These are phyloP conservation scores for Acromyrmex charruanus DNA, from an alignment of 1,140 invertebrate genomes.

Conservation along the genomic window DNA sequence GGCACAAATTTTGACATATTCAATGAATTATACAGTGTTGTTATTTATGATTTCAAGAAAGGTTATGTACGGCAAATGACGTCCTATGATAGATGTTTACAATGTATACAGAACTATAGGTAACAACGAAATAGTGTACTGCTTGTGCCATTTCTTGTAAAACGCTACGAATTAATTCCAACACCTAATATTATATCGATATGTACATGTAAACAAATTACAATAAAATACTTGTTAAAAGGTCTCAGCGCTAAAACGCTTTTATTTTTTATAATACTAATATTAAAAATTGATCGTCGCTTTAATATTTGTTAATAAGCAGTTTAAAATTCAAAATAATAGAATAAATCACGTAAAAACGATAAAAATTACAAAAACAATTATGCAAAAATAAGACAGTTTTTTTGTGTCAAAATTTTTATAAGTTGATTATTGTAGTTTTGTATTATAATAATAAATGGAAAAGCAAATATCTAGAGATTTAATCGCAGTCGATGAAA, in stretches of 20 bases:
- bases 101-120: no score
- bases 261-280: neutral
- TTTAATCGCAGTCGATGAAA: neutral
- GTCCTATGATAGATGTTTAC: no score
- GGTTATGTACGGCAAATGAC: no score
- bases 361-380: neutral
- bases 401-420: neutral
- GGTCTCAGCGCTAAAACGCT: neutral
- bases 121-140: no score
- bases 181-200: constrained; percentile 4
- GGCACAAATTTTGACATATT: no score
- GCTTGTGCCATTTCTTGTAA: no score
- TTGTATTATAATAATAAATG: neutral
- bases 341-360: neutral
- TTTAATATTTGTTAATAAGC: neutral
- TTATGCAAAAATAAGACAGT: neutral
- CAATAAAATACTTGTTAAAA: constrained; percentile 31
- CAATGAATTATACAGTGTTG: no score
- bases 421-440: constrained; percentile 7
- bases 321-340: neutral
- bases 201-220: neutral
- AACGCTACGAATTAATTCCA: no score
- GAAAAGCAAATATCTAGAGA: neutral
- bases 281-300: constrained; percentile 30
- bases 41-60: no score